A percentile compares a stretch with the other conserved stretches of the same genome.
These are phyloP conservation scores for Cuniculus paca DNA, from an alignment of 2,797 vertebrate genomes.

Conservation along the genomic window DNA sequence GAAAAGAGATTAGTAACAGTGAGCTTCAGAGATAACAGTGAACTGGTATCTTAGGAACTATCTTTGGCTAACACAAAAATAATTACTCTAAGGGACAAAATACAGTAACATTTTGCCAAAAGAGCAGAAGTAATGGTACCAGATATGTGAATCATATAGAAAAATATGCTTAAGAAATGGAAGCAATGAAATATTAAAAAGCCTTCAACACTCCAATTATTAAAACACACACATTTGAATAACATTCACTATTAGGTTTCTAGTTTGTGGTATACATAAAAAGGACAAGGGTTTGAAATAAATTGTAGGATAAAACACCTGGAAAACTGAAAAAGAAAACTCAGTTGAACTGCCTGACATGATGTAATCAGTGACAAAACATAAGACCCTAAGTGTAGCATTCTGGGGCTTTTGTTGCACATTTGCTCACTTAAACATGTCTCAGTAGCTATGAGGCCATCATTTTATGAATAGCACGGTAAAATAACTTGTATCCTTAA, in stretches of 20 bases:
- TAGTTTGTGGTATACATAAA: background rate
- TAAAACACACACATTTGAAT: background rate
- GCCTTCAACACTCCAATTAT: background rate
- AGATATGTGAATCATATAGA: background rate
- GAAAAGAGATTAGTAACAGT: no score
- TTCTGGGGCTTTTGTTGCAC: background rate
- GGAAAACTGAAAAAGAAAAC: background rate
- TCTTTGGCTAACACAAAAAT: constrained; percentile 11
- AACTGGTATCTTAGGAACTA: background rate
- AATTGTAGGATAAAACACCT: background rate
- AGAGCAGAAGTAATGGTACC: background rate
- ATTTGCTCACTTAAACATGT: background rate
- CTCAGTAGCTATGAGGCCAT: background rate
- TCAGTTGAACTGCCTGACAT: background rate
- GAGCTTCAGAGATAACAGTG: no score
- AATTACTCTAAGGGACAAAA: background rate
- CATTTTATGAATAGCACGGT: constrained; percentile 7
- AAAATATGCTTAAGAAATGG: background rate
- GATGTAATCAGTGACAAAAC: background rate
- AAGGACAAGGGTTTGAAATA: background rate
- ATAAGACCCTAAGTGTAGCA: background rate
- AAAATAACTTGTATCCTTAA: constrained; percentile 12
- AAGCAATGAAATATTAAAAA: background rate
- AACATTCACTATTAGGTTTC: background rate
- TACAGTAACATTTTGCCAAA: background rate